Conservation (phyloP, 2,797 vertebrate species). For the Jordanella pulchra region DNA sequence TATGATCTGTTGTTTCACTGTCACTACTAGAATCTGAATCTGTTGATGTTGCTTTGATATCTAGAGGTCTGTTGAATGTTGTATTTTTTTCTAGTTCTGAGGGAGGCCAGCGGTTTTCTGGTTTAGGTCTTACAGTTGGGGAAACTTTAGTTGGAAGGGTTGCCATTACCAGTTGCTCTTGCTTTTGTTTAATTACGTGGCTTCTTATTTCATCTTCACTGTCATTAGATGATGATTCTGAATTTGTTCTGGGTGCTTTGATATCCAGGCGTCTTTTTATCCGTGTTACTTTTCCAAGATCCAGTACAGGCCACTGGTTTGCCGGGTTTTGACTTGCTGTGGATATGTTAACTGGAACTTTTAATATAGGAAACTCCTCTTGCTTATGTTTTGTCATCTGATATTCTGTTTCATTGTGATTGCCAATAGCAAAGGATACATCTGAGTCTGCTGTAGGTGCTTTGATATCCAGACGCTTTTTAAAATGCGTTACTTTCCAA, state of each 20-base stretch:
- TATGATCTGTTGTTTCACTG: neutral
- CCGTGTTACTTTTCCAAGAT: neutral
- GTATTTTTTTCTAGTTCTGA: neutral
- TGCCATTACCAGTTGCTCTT: neutral
- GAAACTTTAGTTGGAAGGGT: neutral
- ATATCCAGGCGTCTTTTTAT: neutral
- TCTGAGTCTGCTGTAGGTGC: fast-evolving
- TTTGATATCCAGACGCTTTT: constrained; percentile 13
- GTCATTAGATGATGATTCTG: neutral
- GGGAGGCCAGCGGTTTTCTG: neutral
- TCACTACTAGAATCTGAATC: neutral
- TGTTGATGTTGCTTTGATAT: neutral
- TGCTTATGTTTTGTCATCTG: neutral
- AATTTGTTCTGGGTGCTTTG: neutral
- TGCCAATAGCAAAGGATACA: constrained; percentile 19
- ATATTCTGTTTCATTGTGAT: neutral
- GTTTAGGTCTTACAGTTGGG: neutral
- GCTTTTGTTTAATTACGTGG: neutral
- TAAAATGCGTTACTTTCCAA: fast-evolving
- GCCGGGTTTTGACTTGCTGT: neutral
- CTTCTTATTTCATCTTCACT: neutral
- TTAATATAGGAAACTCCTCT: neutral
- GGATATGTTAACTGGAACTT: neutral
- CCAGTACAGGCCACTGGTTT: neutral
- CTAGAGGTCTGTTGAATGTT: neutral